These are phyloP conservation scores for Acanthornis magna DNA, from an alignment of 2,797 vertebrate genomes.

Conservation along the genomic window DNA sequence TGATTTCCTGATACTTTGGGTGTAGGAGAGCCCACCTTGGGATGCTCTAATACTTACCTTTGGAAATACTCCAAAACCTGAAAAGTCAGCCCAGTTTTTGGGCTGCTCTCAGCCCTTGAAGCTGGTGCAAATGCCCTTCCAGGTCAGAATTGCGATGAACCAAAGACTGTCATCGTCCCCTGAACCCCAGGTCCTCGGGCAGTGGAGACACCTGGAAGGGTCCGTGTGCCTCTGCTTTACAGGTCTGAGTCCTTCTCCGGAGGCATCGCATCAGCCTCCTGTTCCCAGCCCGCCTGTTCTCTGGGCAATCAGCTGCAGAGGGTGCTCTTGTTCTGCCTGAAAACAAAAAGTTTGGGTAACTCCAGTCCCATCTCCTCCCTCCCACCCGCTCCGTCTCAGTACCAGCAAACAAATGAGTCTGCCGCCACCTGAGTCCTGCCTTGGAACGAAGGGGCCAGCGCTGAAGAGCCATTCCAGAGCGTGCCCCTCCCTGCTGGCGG, in stretches of 20 bases:
- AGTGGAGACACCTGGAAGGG: background rate
- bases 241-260: background rate
- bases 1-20: background rate
- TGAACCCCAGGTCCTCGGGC: background rate
- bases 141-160: background rate
- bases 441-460: background rate
- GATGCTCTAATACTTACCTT: background rate
- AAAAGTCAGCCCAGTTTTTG: background rate
- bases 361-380: background rate
- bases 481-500: background rate
- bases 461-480: background rate
- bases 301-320: constrained; percentile 37
- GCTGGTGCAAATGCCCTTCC: background rate
- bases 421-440: background rate
- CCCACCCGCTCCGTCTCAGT: background rate
- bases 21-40: background rate
- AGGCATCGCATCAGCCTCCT: rapidly evolving
- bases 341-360: background rate
- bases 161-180: too few species aligned
- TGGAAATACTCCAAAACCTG: background rate
- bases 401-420: background rate
- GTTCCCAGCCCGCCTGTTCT: background rate
- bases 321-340: constrained; percentile 63
- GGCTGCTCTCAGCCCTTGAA: background rate
- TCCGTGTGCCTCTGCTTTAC: background rate